phyloP scores from a whole-genome alignment of 2,797 vertebrate species.

The Dipus sagitta region DNA sequence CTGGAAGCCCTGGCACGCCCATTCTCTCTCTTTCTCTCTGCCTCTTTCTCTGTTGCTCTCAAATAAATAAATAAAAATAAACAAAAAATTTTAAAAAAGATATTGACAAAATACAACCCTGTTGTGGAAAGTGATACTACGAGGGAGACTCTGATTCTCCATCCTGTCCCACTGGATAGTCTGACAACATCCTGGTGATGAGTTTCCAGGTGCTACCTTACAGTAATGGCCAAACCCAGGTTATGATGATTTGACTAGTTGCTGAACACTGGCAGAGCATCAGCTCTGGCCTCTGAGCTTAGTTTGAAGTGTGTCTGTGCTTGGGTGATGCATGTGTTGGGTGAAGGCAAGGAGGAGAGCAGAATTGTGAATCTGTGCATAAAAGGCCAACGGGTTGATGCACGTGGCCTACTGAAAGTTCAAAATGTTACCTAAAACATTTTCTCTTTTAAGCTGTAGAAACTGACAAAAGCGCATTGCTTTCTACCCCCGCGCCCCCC shows the following conservation, averaged over 20 bases:
- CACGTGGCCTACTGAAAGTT: accelerated
- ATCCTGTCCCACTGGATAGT: accelerated
- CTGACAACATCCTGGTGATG: not conserved
- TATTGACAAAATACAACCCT: not conserved
- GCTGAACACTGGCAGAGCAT: not conserved
- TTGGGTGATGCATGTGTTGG: no score
- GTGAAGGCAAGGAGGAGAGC: not conserved
- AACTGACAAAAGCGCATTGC: not conserved
- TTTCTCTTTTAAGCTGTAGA: not conserved
- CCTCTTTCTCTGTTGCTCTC: no score
- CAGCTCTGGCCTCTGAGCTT: no score
- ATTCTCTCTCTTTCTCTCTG: no score
- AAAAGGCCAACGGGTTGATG: not conserved
- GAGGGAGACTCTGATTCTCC: not conserved
- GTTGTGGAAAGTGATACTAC: not conserved
- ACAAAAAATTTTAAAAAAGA: no score
- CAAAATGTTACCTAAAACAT: not conserved
- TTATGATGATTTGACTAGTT: not conserved
- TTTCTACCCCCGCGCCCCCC: no score
- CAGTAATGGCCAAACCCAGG: not conserved
- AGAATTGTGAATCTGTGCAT: accelerated
- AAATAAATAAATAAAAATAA: no score
- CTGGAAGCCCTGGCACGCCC: no score
- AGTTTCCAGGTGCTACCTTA: not conserved
- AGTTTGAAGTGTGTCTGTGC: not conserved